Base-by-base conservation (phyloP, 35 echinoderm and acorn worm genomes). In the Patiria miniata region DNA sequence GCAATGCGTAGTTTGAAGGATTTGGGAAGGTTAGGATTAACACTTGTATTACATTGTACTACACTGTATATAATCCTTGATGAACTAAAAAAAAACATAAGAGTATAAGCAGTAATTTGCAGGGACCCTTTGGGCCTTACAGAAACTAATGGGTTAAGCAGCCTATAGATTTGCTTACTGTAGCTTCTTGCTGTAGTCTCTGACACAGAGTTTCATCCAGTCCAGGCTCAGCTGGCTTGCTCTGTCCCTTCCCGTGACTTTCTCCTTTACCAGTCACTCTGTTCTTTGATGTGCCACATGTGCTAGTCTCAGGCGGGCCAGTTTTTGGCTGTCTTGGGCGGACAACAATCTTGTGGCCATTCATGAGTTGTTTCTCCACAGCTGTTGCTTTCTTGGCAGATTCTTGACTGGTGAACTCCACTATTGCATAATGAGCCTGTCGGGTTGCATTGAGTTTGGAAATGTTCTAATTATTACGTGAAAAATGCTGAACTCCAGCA, bases 401-500 rank as follows among this genome's bases (percentile, higher is more conserved):
- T 19, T 92, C 88, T 54, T 86, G 52, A 22, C 61, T 55, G 23
- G 47, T 80, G 76, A 99, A 94, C 77, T 99, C 92, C 40, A 99
- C 78, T 39, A 99, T 99, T 4, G 96, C 96, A 90, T 90, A 99
- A 23, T 88, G 78, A n/a, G 80, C 89, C 96, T 99, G 80, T 15
- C 8, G 78, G 52, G 54, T 6, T 47, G 42, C 42, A 47, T n/a
- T n/a, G n/a, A n/a, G n/a, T n/a, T n/a, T n/a, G n/a, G n/a, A n/a
- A n/a, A n/a, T n/a, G n/a, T n/a, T n/a, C n/a, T n/a, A n/a, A n/a
- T n/a, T n/a, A n/a, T n/a, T n/a, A n/a, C n/a, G n/a, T n/a, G n/a
- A n/a, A n/a, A n/a, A n/a, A n/a, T n/a, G n/a, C n/a, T n/a, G n/a
- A n/a, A n/a, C n/a, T n/a, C n/a, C n/a, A n/a, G n/a, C n/a, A n/a